Base-by-base conservation (phyloP, 2,113 vertebrate genomes). In the Hemicordylus capensis region DNA sequence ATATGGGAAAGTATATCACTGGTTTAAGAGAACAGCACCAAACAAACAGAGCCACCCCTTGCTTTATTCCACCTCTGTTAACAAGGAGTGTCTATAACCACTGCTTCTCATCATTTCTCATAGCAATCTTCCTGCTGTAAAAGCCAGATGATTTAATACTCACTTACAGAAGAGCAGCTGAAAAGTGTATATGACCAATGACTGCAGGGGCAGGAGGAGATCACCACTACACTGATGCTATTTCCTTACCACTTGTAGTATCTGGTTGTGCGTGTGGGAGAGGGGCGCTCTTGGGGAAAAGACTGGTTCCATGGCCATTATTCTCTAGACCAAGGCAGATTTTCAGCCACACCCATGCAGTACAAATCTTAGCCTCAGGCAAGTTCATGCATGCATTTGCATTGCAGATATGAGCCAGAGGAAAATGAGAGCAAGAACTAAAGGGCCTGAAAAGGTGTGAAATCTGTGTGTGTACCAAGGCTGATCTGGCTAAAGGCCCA, bases 401-500 rank as follows among this genome's bases (percentile, higher is more conserved):
- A 78, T 74, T 90, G 79, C 56, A 89, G 44, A 73, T 84, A 81
- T 67, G 88, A 82, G 73, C 44, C 76, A 89, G 37, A 75, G 34
- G 46, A 66, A 85, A 37, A 81, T 24, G 88, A 89, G 51, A 92
- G 83, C 20, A 0, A 1, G 17, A 77, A 51, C 82, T 93, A 89
- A 86, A 5, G 69, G 66, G 69, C 82, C 63, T 73, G 83, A 83
- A 73, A n/a, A 94, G 90, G 90, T 77, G 89, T 87, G 88, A 93
- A 90, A 89, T 87, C 67, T 89, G 86, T 89, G 70, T 46, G 85
- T 31, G 64, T 48, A 93, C 70, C 89, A 83, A 85, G 77, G 37
- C 86, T 77, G 31, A 85, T 88, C 67, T 90, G 92, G 86, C 88
- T 87, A 85, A 85, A 86, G 64, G 87, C 89, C 91, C 93, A 81